phyloP scores from a whole-genome alignment of 1,140 invertebrate species.

The Habropoda laboriosa region DNA sequence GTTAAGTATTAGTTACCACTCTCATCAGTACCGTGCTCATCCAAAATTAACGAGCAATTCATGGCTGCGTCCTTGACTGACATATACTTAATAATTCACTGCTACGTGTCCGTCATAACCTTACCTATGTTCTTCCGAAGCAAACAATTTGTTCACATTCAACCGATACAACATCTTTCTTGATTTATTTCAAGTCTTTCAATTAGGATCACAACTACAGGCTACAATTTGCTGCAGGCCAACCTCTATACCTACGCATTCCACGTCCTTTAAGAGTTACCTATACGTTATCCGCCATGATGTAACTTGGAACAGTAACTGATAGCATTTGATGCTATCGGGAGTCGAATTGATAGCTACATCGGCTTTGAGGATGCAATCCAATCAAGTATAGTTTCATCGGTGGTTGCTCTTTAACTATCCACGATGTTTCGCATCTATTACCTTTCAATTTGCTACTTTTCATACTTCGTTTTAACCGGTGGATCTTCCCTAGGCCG shows the following conservation, averaged over 20 bases:
- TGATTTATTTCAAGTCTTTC: conserved; percentile 4
- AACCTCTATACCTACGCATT: neutral
- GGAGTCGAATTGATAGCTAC: conserved; percentile 12
- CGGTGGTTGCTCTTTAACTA: conserved; percentile 17
- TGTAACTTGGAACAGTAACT: neutral
- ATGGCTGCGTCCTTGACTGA: too few species aligned
- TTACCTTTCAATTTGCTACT: conserved; percentile 10
- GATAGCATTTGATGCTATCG: neutral
- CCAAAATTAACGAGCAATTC: too few species aligned
- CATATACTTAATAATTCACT: too few species aligned
- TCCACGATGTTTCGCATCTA: neutral
- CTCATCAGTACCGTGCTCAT: too few species aligned
- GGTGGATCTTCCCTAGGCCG: neutral
- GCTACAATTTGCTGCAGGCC: neutral
- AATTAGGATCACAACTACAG: conserved; percentile 2
- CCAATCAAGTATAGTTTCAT: conserved; percentile 36
- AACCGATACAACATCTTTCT: too few species aligned
- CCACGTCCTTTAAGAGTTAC: neutral
- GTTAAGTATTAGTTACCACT: too few species aligned
- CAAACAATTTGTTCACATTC: neutral
- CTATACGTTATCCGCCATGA: neutral
- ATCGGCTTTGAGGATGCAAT: conserved; percentile 13
- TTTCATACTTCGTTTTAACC: neutral
- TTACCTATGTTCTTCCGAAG: too few species aligned
- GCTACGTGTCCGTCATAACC: too few species aligned